Percentiles rank a stretch among this genome's conserved stretches.
These are phyloP conservation scores for Drosophila ohnishii DNA, from an alignment of 1,140 invertebrate genomes.

Conservation along the genomic window DNA sequence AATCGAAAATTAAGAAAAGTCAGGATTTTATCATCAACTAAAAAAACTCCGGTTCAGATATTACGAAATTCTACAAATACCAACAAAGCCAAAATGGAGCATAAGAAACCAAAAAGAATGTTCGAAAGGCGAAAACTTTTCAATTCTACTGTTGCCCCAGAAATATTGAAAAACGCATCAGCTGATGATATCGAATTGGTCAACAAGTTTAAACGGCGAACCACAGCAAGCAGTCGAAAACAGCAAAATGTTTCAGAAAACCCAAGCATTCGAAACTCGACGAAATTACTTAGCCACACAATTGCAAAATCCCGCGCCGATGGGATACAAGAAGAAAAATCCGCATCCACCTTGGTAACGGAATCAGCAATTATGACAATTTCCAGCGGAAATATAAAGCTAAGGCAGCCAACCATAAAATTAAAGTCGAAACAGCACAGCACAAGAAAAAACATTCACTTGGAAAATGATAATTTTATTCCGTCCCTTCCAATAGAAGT, in stretches of 20 bases:
- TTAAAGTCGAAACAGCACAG: conserved; percentile 30
- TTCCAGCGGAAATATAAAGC: conserved; percentile 37
- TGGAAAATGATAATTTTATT: conserved; percentile 46
- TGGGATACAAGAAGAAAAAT: conserved; percentile 29
- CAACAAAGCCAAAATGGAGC: conserved; percentile 9
- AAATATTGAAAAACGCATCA: conserved; percentile 13
- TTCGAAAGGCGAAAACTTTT: conserved; percentile 32
- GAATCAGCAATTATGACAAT: conserved; percentile 58
- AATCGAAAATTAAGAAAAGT: conserved; percentile 39
- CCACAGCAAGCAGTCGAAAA: conserved; percentile 10
- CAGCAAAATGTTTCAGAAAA: background rate
- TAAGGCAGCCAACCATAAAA: conserved; percentile 30
- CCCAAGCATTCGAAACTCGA: conserved; percentile 10
- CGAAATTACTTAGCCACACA: conserved; percentile 6
- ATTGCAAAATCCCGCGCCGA: conserved; percentile 25
- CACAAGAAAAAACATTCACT: conserved; percentile 22
- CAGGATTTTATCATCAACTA: conserved; percentile 36
- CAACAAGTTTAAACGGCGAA: conserved; percentile 33
- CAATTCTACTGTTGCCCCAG: conserved; percentile 16
- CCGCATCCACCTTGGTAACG: conserved; percentile 20
- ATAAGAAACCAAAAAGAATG: conserved; percentile 41
- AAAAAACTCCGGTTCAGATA: conserved; percentile 20
- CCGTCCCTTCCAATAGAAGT: conserved; percentile 51
- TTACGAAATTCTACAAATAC: conserved; percentile 18
- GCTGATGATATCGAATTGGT: background rate